Evolutionary conservation across 1,140 invertebrate genomes (phyloP), one percentile per base, ranked within the genome.

Genomic region (Pseudomyrmex cubaensis): DNA sequence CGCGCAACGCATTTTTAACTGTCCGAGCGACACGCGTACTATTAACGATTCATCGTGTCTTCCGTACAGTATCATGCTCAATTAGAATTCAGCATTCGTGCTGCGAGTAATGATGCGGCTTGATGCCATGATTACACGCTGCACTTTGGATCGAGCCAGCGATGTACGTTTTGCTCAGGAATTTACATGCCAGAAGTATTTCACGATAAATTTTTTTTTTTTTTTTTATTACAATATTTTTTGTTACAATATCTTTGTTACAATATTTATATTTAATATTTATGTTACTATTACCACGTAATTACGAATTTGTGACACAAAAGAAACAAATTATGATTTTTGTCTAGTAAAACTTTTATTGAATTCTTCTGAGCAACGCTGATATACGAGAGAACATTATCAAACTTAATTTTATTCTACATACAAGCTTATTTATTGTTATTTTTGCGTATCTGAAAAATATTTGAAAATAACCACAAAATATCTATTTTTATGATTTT

Each of bases 31-130:
- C 50, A 56, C 48, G 62, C 50, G n/a, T 77, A 52, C 15, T 54
- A 67, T 67, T 77, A 77, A 77, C 25, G 63, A 77, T 56, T 77
- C 25, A 56, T 69, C 50, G 9, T 77, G 50, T 20, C 13, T 77
- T 57, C 35, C 15, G 52, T 52, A 15, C 12, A 69, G 20, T 13
- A 52, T 67, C 35, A 22, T 9, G 35, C 17, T 67, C 63, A 57
- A 46, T 69, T 67, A 67, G 17, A 56, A 67, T 77, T 44, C 17
- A 22, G 52, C 63, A 77, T 77, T 44, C 17, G 17, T 17, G 20
- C 17, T 69, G 46, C 17, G 63, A 35, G 61, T 64, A 56, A 54
- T 22, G 63, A 69, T 56, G 9, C 50, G 4, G 62, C 13, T 4
- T 54, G 63, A 67, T 56, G 35, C 48, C n/a, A 56, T 56, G 17